Evolutionary conservation across 1,140 invertebrate genomes (phyloP).

Genomic region (Scaptomyza montana): DNA sequence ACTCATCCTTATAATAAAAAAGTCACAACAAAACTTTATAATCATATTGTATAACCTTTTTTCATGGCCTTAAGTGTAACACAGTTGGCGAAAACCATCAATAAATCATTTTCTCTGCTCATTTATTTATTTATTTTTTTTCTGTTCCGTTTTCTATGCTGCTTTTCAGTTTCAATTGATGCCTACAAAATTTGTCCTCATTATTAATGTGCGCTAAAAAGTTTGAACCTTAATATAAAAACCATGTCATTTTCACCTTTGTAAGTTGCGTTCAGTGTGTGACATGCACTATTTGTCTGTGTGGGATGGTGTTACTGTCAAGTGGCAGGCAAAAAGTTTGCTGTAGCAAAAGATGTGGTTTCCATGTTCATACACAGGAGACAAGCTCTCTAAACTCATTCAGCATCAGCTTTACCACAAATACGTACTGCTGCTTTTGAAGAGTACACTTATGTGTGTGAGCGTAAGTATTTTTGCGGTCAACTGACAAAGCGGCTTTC

Average conservation of each 20-base stretch:
- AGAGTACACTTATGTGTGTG: conserved; percentile 20
- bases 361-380: conserved; percentile 13
- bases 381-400: neutral
- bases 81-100: neutral
- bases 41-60: conserved; percentile 41
- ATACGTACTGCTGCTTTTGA: conserved; percentile 40
- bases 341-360: conserved; percentile 18
- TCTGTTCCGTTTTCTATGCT: neutral
- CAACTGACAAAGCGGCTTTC: conserved; percentile 25
- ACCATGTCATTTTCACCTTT: conserved; percentile 62
- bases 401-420: conserved; percentile 40
- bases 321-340: conserved; percentile 47
- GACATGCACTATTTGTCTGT: conserved; percentile 29
- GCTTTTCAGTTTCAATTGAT: conserved; percentile 50
- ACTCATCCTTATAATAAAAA: conserved; percentile 1
- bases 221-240: conserved; percentile 47
- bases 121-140: neutral
- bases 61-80: neutral
- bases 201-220: conserved; percentile 49
- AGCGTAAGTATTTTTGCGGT: conserved; percentile 48
- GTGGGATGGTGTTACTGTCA: conserved; percentile 5
- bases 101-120: conserved; percentile 1
- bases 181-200: conserved; percentile 17
- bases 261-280: conserved; percentile 65
- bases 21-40: conserved; percentile 33